Percentiles rank a stretch among this genome's conserved stretches.
These are phyloP conservation scores for Myotis planiceps DNA, from an alignment of 2,797 vertebrate species.

Conservation along the genomic window DNA sequence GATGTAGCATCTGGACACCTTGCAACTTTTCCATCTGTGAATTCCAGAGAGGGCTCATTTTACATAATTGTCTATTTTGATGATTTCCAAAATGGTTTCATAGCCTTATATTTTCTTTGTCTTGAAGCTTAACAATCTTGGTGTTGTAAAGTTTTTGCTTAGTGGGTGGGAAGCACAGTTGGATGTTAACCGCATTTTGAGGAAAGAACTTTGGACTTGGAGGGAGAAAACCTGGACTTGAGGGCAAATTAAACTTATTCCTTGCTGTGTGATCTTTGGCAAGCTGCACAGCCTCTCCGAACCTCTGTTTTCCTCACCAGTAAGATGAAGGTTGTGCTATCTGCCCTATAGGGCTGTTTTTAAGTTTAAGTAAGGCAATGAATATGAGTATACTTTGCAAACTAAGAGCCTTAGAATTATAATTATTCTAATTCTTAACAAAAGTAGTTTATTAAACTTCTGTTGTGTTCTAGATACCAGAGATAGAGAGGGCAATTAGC, in stretches of 20 bases:
- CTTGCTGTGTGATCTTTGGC: not conserved
- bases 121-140: not conserved
- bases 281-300: not conserved
- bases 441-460: slow-evolving; percentile 9
- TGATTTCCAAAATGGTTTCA: slow-evolving; percentile 6
- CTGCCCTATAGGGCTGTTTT: not conserved
- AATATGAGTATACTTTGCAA: not conserved
- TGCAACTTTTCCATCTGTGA: not conserved
- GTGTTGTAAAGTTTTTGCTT: not conserved
- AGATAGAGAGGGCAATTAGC: not conserved
- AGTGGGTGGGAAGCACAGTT: not conserved
- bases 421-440: slow-evolving; percentile 6
- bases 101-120: not conserved
- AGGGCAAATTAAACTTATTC: not conserved
- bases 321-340: not conserved
- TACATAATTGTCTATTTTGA: not conserved
- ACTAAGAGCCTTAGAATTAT: not conserved
- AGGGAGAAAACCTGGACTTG: not conserved
- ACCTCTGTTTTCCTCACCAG: not conserved
- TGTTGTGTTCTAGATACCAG: not conserved
- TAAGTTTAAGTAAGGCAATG: not conserved
- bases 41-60: not conserved
- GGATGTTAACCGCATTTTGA: not conserved
- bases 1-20: not conserved
- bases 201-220: not conserved